Evolutionary conservation across 2,113 vertebrate species (phyloP).

Genomic region (Malurus melanocephalus): DNA sequence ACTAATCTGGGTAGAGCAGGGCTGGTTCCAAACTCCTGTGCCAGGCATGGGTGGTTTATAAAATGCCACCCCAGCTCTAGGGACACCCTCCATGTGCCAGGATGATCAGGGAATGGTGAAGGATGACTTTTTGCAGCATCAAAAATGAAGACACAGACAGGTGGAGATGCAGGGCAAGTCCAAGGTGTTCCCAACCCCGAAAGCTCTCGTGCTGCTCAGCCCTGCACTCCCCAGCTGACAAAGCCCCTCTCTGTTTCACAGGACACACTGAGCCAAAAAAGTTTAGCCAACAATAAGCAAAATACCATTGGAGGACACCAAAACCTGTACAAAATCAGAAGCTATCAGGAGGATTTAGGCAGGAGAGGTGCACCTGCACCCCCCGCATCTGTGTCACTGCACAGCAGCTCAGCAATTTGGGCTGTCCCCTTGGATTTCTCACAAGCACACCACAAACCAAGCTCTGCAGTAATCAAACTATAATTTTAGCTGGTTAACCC

Average conservation of each 20-base stretch:
- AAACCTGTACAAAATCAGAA: not conserved
- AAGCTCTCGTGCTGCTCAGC: not conserved
- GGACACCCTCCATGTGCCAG: not conserved
- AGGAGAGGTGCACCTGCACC: not conserved
- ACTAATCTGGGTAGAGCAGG: not conserved
- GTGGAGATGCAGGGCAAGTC: not conserved
- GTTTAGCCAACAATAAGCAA: not conserved
- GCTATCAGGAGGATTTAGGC: not conserved
- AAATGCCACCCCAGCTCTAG: not conserved
- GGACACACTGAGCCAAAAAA: not conserved
- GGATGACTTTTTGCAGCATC: not conserved
- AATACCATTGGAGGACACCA: not conserved
- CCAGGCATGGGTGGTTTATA: not conserved
- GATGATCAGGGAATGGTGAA: rapidly evolving
- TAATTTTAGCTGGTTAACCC: slow-evolving; percentile 40
- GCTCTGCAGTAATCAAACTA: slow-evolving; percentile 49
- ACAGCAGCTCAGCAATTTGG: not conserved
- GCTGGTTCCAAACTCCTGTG: not conserved
- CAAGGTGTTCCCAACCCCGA: not conserved
- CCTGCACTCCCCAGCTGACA: not conserved
- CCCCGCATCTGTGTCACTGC: not conserved
- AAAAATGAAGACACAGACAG: not conserved
- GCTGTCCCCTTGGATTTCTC: slow-evolving; percentile 1
- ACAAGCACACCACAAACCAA: not conserved
- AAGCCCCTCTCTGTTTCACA: not conserved